A percentile compares a stretch with the other conserved stretches of the same genome.
Conservation (phyloP, 2,888 invertebrate species). For the Dastarcus helophoroides region DNA sequence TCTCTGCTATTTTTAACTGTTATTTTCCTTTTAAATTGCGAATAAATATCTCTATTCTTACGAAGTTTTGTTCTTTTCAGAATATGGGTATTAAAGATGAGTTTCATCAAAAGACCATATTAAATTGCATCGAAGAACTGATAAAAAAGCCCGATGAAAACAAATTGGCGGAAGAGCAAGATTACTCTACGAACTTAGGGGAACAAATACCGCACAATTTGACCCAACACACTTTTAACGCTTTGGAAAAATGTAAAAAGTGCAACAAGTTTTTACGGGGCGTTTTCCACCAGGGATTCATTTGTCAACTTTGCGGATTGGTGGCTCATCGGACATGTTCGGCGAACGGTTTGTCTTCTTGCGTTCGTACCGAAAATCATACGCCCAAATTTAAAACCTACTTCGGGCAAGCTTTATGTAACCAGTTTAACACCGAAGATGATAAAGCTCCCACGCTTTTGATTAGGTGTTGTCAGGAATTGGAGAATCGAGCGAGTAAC, state of each 20-base stretch:
- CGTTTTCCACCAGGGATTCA: conserved; percentile 56
- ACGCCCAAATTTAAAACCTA: conserved; percentile 33
- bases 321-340: conserved; percentile 60
- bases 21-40: no score
- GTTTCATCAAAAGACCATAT: conserved; percentile 57
- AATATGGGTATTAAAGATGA: conserved; percentile 65
- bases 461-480: conserved; percentile 46
- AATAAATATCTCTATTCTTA: no score
- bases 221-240: conserved; percentile 54
- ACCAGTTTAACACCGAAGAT: conserved; percentile 47
- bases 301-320: conserved; percentile 62
- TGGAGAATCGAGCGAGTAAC: conserved; percentile 47
- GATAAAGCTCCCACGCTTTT: conserved; percentile 44
- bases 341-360: conserved; percentile 49
- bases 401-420: conserved; percentile 52
- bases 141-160: conserved; percentile 30
- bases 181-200: conserved; percentile 13
- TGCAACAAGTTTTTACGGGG: conserved; percentile 62
- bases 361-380: conserved; percentile 35
- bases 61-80: conserved; percentile 38
- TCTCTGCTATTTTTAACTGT: no score
- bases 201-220: conserved; percentile 36
- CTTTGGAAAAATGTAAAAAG: conserved; percentile 57
- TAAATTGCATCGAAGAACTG: conserved; percentile 57
- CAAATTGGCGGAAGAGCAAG: conserved; percentile 18